Base-by-base conservation (phyloP, 2,797 vertebrate genomes). In the Calcarius lapponicus region DNA sequence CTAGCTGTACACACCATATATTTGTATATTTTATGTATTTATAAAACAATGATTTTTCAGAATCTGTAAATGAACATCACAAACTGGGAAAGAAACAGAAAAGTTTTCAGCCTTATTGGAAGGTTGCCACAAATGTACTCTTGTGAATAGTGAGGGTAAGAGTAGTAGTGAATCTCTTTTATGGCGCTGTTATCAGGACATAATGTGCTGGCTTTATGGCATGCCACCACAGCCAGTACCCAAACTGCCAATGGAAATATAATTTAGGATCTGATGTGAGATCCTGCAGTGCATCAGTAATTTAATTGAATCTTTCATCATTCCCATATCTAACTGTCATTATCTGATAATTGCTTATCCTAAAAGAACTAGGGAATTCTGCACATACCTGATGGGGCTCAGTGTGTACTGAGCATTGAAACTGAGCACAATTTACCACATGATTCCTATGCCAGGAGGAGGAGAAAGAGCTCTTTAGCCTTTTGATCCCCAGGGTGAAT, bases 141-240 rank as follows among this genome's bases (percentile, higher is more conserved):
- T 82, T 47, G 89, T 96, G 96, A 95, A 91, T 66, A 88, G 86
- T 38, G 72, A 89, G 92, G 66, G 34, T 95, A 96, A 97, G 86
- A 93, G 73, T 74, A 93, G 86, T 89, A 95, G 92, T 97, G 96
- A 96, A 97, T 96, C 96, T 96, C 88, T 97, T 97, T 97, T 96
- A 97, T 73, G 45, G 73, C 47, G 67, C 86, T 92, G 94, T 95
- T 97, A 93, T 92, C 88, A 88, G 95, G 87, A 96, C 78, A 91
- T 95, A 93, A 96, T 95, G 83, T 88, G 88, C 89, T 78, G 89
- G 71, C 66, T 97, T 97, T 97, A 97, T 69, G 67, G 90, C 47
- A 65, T 79, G 85, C 73, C 86, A 90, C 88, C 93, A 95, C 73
- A 95, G 92, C 92, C 86, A 88, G 75, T 92, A 62, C 91, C 88